phyloP scores from a whole-genome alignment of 1,140 invertebrate genomes.

The Drosophila grimshawi region DNA sequence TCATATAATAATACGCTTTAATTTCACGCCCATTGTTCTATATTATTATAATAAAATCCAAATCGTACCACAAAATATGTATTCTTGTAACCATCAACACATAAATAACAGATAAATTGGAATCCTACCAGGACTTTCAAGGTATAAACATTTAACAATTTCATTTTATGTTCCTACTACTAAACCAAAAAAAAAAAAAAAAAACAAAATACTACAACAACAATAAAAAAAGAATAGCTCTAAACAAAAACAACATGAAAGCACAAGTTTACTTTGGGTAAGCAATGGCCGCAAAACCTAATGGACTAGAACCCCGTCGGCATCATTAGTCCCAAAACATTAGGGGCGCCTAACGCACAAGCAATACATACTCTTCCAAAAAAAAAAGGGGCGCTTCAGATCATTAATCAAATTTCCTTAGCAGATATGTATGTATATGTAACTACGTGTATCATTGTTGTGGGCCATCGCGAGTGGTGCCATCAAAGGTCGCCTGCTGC shows the following conservation, averaged over 20 bases:
- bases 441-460: constrained; percentile 20
- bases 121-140: constrained; percentile 85
- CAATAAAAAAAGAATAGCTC: constrained; percentile 13
- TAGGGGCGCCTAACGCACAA: constrained; percentile 9
- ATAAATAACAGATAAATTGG: constrained; percentile 85
- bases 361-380: not conserved
- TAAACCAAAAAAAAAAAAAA: constrained; percentile 40
- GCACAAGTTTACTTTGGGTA: constrained; percentile 53
- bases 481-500: constrained; percentile 51
- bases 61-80: constrained; percentile 62
- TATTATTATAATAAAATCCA: constrained; percentile 49
- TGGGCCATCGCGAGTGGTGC: constrained; percentile 6
- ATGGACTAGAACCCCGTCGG: constrained; percentile 75
- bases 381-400: constrained; percentile 48
- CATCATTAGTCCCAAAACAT: constrained; percentile 62
- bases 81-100: constrained; percentile 73
- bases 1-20: constrained; percentile 75
- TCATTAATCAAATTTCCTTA: constrained; percentile 79
- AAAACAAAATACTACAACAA: constrained; percentile 23
- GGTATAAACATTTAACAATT: constrained; percentile 83
- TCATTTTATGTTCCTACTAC: constrained; percentile 58
- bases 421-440: constrained; percentile 51
- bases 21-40: constrained; percentile 70
- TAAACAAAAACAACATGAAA: constrained; percentile 20
- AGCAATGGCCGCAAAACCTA: constrained; percentile 65